Base-by-base conservation (phyloP, 2,797 vertebrate genomes). In the Otus scops region DNA sequence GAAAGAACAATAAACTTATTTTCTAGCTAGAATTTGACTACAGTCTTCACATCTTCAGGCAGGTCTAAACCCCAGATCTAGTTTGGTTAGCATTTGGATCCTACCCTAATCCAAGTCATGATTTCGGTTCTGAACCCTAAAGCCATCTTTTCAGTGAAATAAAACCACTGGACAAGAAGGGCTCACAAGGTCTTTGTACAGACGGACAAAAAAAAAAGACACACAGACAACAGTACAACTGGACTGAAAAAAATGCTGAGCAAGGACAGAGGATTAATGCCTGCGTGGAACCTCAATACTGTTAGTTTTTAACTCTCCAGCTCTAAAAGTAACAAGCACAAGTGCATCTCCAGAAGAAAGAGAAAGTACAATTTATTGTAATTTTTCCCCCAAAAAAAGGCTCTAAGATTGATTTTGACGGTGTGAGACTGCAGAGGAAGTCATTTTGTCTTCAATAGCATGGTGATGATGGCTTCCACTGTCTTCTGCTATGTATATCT, bases 221-320 rank as follows among this genome's bases (percentile, higher is more conserved):
- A 83, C 71, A 61, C 53, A 75, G 73, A 53, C 96, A 94, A 21
- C 76, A 76, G 83, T 27, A 86, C 76, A 73, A 81, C 65, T 4
- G 28, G 70, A 54, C 86, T 79, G 83, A 51, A 59, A 94, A 77
- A 95, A 75, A 3, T 43, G 91, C 96, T 95, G 95, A 97, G 91
- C 84, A 78, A 97, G 83, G 88, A 11, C 13, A 59, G 45, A 20
- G 85, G 74, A 96, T 96, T 93, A 92, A 69, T 1, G 54, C 36
- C 83, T 1, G 54, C 28, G 1, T 3, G 13, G 79, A 84, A 68
- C 93, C 88, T 28, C 83, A 39, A 2, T 3, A 12, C 48, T 21
- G 39, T 4, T 50, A 4, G 8, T 19, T 43, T 54, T 22, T 2
- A 48, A 54, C 85, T 57, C 45, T 19, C 43, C 28, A 3, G 27